Evolutionary conservation across 2,888 invertebrate genomes (phyloP).

Genomic region (Pseudococcus viburni): DNA sequence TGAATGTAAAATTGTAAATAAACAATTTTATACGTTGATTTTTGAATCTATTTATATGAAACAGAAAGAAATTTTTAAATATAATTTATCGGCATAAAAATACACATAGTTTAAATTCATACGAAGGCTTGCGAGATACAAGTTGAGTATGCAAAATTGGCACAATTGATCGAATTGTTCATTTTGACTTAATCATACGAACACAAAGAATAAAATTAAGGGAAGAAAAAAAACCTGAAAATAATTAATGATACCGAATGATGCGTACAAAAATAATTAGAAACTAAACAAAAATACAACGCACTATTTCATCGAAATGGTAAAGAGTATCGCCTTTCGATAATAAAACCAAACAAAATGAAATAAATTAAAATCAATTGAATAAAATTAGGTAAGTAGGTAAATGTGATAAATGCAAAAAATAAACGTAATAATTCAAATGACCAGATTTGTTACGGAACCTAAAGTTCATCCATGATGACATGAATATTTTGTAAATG

Average conservation of each 20-base stretch:
- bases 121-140: no score
- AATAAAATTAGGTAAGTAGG: not conserved
- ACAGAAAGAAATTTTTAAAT: no score
- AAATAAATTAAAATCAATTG: not conserved
- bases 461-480: slow-evolving; percentile 84
- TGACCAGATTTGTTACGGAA: slow-evolving; percentile 31
- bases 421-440: not conserved
- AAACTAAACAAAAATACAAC: not conserved
- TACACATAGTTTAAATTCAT: no score
- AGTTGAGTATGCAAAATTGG: no score
- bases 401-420: slow-evolving; percentile 22
- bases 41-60: no score
- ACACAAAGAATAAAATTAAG: not conserved
- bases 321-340: not conserved
- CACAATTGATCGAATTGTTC: no score
- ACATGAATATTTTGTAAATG: slow-evolving; percentile 85
- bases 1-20: no score
- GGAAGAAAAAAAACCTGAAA: not conserved
- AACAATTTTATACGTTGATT: no score
- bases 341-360: not conserved
- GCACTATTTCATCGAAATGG: not conserved
- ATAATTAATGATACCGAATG: not conserved
- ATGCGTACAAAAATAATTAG: not conserved
- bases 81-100: no score
- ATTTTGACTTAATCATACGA: not conserved